Evolutionary conservation across 2,113 vertebrate genomes (phyloP).

Genomic region (Lampris megalopsis): DNA sequence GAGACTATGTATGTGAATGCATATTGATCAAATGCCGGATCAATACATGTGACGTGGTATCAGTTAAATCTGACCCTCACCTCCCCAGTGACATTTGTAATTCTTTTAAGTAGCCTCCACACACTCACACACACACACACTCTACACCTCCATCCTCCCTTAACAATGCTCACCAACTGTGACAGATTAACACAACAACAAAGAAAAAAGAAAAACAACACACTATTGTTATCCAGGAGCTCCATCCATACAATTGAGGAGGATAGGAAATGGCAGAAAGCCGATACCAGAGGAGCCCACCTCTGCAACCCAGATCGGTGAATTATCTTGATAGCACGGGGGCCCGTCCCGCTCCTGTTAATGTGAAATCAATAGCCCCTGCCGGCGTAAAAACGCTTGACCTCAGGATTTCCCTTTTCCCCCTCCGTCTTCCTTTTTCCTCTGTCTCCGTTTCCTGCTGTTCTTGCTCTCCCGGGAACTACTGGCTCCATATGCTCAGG

Average conservation of each 20-base stretch:
- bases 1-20: background rate
- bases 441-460: slow-evolving; percentile 10
- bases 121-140: slow-evolving; percentile 6
- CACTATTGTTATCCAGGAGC: no score
- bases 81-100: slow-evolving; percentile 30
- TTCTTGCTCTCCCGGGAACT: slow-evolving; percentile 7
- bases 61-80: slow-evolving; percentile 11
- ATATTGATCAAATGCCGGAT: slow-evolving; percentile 2
- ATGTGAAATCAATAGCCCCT: slow-evolving; percentile 95
- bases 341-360: slow-evolving; percentile 77
- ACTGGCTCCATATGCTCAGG: slow-evolving; percentile 36
- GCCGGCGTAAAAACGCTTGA: slow-evolving; percentile 85
- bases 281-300: slow-evolving; percentile 89
- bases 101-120: no score
- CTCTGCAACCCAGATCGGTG: slow-evolving; percentile 86
- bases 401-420: slow-evolving; percentile 72
- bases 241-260: slow-evolving; percentile 84
- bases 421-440: background rate
- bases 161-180: slow-evolving; percentile 38
- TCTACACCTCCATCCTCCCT: slow-evolving; percentile 5
- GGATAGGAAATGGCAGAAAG: slow-evolving; percentile 91
- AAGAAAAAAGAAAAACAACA: no score
- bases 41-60: slow-evolving; percentile 42
- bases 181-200: slow-evolving; percentile 29
- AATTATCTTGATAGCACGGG: slow-evolving; percentile 85